phyloP scores from a whole-genome alignment of 1,140 invertebrate species.

The Plodia interpunctella region DNA sequence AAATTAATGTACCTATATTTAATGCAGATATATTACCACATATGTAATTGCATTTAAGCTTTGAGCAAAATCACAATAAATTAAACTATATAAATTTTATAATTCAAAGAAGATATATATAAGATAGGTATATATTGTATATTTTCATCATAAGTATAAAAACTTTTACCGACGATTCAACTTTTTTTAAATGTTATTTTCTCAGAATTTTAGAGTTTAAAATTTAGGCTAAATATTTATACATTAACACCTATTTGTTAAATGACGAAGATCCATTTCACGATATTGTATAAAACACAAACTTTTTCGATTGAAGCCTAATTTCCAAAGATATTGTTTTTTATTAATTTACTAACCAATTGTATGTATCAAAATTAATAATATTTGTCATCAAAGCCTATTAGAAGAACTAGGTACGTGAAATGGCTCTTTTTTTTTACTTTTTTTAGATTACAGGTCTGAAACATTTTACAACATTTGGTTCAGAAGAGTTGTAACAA shows the following conservation, averaged over 20 bases:
- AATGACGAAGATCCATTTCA: slow-evolving; percentile 27
- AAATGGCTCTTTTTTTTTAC: slow-evolving; percentile 9
- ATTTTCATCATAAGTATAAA: slow-evolving; percentile 52
- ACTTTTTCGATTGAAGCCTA: too few species aligned
- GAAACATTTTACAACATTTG: slow-evolving; percentile 17
- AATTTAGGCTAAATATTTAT: slow-evolving; percentile 51
- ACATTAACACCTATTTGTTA: slow-evolving; percentile 47
- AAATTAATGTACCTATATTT: slow-evolving; percentile 8
- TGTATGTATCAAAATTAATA: not conserved
- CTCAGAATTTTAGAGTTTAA: slow-evolving; percentile 42
- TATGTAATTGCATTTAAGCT: slow-evolving; percentile 37
- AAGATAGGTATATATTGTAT: slow-evolving; percentile 26
- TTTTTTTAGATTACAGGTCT: slow-evolving; percentile 11
- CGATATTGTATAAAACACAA: not conserved
- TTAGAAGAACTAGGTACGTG: not conserved
- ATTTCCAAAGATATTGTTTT: not conserved
- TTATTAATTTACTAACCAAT: not conserved
- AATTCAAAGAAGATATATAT: slow-evolving; percentile 39
- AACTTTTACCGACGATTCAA: slow-evolving; percentile 50
- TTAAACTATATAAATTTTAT: slow-evolving; percentile 30
- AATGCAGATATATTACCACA: slow-evolving; percentile 12
- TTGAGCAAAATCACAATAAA: slow-evolving; percentile 50
- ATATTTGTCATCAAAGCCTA: too few species aligned
- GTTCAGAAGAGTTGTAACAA: slow-evolving; percentile 20
- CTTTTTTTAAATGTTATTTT: slow-evolving; percentile 31